phyloP scores from a whole-genome alignment of 2,888 invertebrate species.

The Heliconius ethilla region DNA sequence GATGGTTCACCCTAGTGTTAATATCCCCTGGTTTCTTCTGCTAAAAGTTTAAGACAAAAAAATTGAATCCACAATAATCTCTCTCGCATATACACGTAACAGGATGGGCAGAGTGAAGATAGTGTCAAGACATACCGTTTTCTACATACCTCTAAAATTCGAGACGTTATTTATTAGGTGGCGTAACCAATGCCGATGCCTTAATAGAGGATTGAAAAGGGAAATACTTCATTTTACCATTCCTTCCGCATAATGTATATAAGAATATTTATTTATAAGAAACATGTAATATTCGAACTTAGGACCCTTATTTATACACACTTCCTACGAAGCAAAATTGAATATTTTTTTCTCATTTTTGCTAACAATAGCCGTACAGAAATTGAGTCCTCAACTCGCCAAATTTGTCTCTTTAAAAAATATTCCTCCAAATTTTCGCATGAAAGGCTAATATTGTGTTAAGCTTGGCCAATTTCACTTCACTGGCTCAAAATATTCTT shows the following conservation, averaged over 20 bases:
- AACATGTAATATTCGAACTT: background rate
- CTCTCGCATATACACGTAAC: no score
- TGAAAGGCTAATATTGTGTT: constrained; percentile 40
- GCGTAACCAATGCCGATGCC: background rate
- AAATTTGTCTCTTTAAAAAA: constrained; percentile 35
- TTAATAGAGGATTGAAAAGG: background rate
- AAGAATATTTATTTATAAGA: background rate
- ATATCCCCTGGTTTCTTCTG: no score
- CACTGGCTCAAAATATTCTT: constrained; percentile 22
- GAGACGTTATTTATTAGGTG: background rate
- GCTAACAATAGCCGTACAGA: constrained; percentile 3
- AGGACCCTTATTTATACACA: background rate
- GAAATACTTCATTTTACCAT: no score
- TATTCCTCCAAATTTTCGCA: constrained; percentile 32
- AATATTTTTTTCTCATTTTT: constrained; percentile 8
- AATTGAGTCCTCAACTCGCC: constrained; percentile 20
- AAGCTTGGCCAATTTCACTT: constrained; percentile 37
- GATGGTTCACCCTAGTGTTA: no score
- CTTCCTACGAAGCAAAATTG: background rate
- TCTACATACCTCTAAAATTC: no score
- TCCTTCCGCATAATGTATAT: background rate
- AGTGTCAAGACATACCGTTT: no score
- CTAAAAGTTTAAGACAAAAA: no score
- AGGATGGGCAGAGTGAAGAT: no score
- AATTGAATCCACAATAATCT: no score